Evolutionary conservation across 2,888 invertebrate species (phyloP).

Genomic region (Zeuzera pyrina): DNA sequence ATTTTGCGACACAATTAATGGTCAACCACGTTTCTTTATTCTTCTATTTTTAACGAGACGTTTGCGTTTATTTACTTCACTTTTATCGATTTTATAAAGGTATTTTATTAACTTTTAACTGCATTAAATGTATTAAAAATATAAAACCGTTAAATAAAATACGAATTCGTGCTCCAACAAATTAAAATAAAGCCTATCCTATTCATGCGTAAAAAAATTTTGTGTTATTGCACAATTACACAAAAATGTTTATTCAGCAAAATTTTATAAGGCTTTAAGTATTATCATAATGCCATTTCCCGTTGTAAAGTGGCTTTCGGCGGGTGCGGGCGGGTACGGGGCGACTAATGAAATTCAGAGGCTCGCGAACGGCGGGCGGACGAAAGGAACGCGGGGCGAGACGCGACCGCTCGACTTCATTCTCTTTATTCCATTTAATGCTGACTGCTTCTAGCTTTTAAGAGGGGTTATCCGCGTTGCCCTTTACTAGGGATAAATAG

Average conservation of each 20-base stretch:
- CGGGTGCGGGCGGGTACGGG: constrained; percentile 44
- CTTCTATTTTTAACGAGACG: too few species aligned
- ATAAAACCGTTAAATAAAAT: too few species aligned
- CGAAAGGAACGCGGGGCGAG: constrained; percentile 17
- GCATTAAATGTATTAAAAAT: too few species aligned
- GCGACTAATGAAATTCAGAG: constrained; percentile 70
- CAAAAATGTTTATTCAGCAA: constrained; percentile 63
- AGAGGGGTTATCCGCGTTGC: constrained; percentile 71
- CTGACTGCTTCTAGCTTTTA: constrained; percentile 73
- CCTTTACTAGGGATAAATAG: constrained; percentile 67
- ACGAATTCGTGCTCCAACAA: too few species aligned
- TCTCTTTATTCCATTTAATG: constrained; percentile 73
- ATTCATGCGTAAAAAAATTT: constrained; percentile 17
- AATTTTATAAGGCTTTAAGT: constrained; percentile 66
- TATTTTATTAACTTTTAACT: too few species aligned
- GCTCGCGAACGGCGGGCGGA: constrained; percentile 22
- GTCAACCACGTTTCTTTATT: constrained; percentile 37
- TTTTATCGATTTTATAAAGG: too few species aligned
- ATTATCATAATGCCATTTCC: constrained; percentile 70
- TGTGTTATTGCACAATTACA: constrained; percentile 57
- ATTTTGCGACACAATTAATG: constrained; percentile 45
- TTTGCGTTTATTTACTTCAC: too few species aligned
- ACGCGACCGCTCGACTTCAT: constrained; percentile 65
- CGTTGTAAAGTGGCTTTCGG: constrained; percentile 68
- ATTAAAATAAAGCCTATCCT: too few species aligned